phyloP scores from a whole-genome alignment of 2,113 vertebrate species.

The Nicator chloris region DNA sequence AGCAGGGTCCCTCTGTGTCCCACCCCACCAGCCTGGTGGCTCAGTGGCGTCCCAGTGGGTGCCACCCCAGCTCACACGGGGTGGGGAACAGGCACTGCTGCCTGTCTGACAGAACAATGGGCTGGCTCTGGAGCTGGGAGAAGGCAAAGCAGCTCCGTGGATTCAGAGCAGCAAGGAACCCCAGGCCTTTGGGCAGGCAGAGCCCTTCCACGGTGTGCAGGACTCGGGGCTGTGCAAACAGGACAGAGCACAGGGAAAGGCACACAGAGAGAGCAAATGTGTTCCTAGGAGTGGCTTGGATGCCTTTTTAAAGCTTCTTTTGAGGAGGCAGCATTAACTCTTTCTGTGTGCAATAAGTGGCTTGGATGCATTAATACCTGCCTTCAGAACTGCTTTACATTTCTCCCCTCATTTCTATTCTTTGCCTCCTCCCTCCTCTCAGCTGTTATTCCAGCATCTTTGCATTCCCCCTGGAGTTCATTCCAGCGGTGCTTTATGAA shows the following conservation, averaged over 20 bases:
- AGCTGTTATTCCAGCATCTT: slow-evolving; percentile 57
- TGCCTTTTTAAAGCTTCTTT: background rate
- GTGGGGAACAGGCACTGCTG: background rate
- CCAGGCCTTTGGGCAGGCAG: background rate
- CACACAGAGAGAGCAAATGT: background rate
- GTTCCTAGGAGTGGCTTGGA: background rate
- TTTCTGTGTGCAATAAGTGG: background rate
- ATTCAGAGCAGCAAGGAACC: background rate
- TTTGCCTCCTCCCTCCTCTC: slow-evolving; percentile 14
- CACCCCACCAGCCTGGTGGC: background rate
- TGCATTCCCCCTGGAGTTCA: slow-evolving; percentile 48
- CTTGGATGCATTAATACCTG: background rate
- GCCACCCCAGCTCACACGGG: background rate
- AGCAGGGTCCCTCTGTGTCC: background rate
- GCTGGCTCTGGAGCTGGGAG: background rate
- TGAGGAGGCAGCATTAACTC: background rate
- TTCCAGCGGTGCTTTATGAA: slow-evolving; percentile 51
- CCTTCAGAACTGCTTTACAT: background rate
- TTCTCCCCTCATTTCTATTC: slow-evolving; percentile 27
- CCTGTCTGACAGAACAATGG: background rate
- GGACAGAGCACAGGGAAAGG: background rate
- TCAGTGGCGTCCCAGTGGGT: background rate
- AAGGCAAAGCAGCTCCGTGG: background rate
- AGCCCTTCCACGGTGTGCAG: background rate
- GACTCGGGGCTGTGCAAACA: background rate